Evolutionary conservation across 2,888 invertebrate genomes (phyloP).

Genomic region (Stenichneumon culpator): DNA sequence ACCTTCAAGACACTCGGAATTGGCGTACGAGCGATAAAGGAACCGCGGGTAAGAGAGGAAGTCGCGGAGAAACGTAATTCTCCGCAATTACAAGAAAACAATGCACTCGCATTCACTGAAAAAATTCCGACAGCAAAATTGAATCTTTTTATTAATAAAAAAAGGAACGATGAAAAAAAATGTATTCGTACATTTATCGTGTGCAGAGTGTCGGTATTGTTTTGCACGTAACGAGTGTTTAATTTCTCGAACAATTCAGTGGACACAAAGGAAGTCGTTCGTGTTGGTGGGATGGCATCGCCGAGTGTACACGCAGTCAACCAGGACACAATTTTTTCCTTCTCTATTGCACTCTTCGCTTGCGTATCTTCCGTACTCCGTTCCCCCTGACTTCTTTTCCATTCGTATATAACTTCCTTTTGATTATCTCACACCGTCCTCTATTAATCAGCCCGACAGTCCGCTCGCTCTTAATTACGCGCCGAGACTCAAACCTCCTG

Average conservation of each 20-base stretch:
- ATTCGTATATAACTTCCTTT: constrained; percentile 83
- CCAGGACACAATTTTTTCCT: constrained; percentile 64
- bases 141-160: constrained; percentile 30
- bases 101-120: background rate
- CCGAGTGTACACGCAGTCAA: constrained; percentile 52
- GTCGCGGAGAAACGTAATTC: constrained; percentile 26
- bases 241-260: constrained; percentile 66
- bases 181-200: constrained; percentile 37
- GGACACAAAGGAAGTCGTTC: constrained; percentile 68
- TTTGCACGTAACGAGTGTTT: constrained; percentile 68
- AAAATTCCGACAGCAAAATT: background rate
- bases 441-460: constrained; percentile 84
- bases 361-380: constrained; percentile 5
- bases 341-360: constrained; percentile 10
- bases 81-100: constrained; percentile 22
- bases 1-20: constrained; percentile 48
- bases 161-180: constrained; percentile 24
- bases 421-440: constrained; percentile 84
- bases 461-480: constrained; percentile 83
- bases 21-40: constrained; percentile 31
- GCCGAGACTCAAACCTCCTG: constrained; percentile 70
- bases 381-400: constrained; percentile 77
- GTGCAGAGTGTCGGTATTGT: constrained; percentile 58
- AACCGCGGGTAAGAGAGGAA: background rate
- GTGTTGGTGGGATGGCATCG: constrained; percentile 76